Evolutionary conservation across 2,113 vertebrate species (phyloP).

Genomic region (Eptatretus burgeri): DNA sequence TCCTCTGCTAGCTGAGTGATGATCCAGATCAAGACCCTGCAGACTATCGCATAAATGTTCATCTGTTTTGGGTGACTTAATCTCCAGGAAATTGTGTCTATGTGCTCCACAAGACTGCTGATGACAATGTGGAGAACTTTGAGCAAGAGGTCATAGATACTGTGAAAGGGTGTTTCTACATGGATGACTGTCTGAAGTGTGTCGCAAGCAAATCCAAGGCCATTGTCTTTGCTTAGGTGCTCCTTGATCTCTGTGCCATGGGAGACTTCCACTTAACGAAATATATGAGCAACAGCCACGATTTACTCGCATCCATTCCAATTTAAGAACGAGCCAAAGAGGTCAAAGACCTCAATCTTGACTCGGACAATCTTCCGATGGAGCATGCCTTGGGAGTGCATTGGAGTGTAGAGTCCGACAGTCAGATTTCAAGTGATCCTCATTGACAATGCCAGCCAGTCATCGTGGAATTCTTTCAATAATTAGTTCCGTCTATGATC

Average conservation of each 20-base stretch:
- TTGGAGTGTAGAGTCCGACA: constrained; percentile 3
- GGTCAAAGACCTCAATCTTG: constrained; percentile 1
- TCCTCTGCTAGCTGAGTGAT: neutral
- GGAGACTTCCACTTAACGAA: constrained; percentile 7
- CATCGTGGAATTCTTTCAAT: constrained; percentile 4
- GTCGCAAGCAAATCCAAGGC: neutral
- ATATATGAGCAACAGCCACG: neutral
- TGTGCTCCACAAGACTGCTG: neutral
- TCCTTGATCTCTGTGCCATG: neutral
- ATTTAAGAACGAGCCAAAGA: neutral
- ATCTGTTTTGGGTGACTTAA: neutral
- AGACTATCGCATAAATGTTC: neutral
- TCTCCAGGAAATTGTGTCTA: neutral
- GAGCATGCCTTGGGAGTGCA: neutral
- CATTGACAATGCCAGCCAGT: constrained; percentile 1
- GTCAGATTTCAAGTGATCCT: neutral
- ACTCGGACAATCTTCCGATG: neutral
- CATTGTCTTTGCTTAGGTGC: neutral
- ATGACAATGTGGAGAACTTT: neutral
- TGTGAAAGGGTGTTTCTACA: neutral
- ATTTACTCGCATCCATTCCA: neutral
- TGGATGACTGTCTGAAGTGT: neutral
- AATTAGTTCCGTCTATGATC: neutral
- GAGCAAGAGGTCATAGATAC: neutral
- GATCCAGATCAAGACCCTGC: neutral